A percentile compares a stretch with the other conserved stretches of the same genome.
phyloP scores from a whole-genome alignment of 2,888 invertebrate genomes.

The Palloptera scutellata region DNA sequence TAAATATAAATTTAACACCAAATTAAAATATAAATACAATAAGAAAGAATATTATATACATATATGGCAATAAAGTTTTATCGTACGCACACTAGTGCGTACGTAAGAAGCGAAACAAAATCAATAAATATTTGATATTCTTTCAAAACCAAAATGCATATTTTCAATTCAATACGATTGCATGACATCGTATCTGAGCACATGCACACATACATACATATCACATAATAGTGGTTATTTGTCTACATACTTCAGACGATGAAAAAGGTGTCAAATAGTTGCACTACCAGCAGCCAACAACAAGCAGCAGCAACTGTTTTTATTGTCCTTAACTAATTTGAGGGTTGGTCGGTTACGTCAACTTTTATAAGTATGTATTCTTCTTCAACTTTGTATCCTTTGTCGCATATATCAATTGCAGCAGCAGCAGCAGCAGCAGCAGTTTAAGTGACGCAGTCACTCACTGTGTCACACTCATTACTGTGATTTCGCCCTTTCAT shows the following conservation, averaged over 20 bases:
- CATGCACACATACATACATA: too few species aligned
- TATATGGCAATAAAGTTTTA: neutral
- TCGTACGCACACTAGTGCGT: too few species aligned
- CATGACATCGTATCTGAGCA: too few species aligned
- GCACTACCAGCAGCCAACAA: constrained; percentile 8
- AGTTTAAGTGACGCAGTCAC: too few species aligned
- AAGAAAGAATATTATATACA: constrained; percentile 4
- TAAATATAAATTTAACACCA: constrained; percentile 51
- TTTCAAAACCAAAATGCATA: too few species aligned
- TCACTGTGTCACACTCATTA: too few species aligned
- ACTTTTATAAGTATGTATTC: neutral
- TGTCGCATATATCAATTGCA: too few species aligned
- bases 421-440: too few species aligned
- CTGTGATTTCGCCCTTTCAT: constrained; percentile 9
- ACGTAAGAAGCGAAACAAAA: neutral
- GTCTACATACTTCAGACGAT: neutral
- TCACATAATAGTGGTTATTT: neutral
- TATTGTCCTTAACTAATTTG: constrained; percentile 53
- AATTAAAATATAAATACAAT: constrained; percentile 42
- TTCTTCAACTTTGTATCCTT: too few species aligned
- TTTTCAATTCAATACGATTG: too few species aligned
- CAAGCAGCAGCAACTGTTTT: constrained; percentile 28
- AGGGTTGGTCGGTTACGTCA: constrained; percentile 47
- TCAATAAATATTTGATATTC: neutral
- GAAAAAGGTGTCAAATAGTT: constrained; percentile 27